Evolutionary conservation across 2,797 vertebrate genomes (phyloP).

Genomic region (Buceros bicornis): DNA sequence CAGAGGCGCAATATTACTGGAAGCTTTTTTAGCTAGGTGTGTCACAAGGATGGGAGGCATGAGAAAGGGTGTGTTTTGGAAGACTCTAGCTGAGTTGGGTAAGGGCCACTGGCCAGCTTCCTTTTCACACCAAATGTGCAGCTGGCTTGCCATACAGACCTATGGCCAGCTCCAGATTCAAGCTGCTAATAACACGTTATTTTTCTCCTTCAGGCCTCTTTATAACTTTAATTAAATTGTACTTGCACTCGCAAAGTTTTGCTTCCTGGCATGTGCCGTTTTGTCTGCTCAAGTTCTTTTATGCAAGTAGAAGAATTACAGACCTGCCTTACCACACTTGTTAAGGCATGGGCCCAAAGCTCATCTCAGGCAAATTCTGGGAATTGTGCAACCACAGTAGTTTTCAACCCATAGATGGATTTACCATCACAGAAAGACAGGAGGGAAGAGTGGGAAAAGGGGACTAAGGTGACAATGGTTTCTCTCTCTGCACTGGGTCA

Average conservation of each 20-base stretch:
- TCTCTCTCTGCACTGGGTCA: background rate
- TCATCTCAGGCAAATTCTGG: background rate
- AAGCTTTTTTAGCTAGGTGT: constrained; percentile 37
- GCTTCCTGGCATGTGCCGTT: background rate
- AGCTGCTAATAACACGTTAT: constrained; percentile 33
- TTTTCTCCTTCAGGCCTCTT: constrained; percentile 51
- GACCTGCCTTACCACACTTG: background rate
- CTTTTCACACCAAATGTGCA: constrained; percentile 29
- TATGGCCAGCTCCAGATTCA: constrained; percentile 16
- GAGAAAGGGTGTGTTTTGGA: constrained; percentile 58
- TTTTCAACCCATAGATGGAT: background rate
- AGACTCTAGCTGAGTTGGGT: background rate
- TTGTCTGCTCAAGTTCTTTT: background rate
- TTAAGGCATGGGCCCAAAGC: background rate
- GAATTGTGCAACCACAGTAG: background rate
- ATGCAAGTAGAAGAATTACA: constrained; percentile 6
- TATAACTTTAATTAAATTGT: constrained; percentile 49
- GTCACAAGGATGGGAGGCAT: constrained; percentile 35
- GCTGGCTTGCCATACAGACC: background rate
- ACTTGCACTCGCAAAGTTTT: background rate
- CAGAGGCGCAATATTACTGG: constrained; percentile 46
- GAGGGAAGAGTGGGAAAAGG: background rate
- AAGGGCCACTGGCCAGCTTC: constrained; percentile 49
- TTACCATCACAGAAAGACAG: background rate
- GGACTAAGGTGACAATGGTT: background rate